Percentiles rank a stretch among this genome's conserved stretches.
Evolutionary conservation across 2,888 invertebrate genomes (phyloP).

Genomic region (Drosophila nr. perissopoda): DNA sequence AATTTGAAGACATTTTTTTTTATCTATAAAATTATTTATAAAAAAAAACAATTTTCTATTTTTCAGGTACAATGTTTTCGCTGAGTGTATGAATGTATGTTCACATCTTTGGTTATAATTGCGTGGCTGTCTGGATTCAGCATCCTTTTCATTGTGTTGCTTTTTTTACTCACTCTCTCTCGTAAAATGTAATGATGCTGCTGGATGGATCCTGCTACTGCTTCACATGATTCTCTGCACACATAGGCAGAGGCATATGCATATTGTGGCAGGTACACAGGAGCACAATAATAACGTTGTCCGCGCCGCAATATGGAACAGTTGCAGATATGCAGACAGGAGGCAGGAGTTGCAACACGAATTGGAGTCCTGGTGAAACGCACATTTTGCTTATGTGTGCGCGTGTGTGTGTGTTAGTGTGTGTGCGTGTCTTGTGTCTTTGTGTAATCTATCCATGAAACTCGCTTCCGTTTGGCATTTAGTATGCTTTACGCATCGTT

Average conservation of each 20-base stretch:
- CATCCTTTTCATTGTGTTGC: constrained; percentile 53
- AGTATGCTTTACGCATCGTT: constrained; percentile 77
- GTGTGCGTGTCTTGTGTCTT: constrained; percentile 18
- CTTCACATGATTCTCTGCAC: constrained; percentile 1
- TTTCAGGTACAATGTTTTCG: not conserved
- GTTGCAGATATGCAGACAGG: constrained; percentile 54
- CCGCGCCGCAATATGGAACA: constrained; percentile 71
- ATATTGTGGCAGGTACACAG: constrained; percentile 29
- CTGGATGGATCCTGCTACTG: constrained; percentile 23
- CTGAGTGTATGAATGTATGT: not conserved
- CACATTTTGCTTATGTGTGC: constrained; percentile 1
- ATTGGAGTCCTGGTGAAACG: constrained; percentile 14
- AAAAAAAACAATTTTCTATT: not conserved
- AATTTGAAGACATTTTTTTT: not conserved
- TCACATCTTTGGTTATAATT: constrained; percentile 11
- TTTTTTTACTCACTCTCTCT: constrained; percentile 15
- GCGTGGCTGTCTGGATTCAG: constrained; percentile 26
- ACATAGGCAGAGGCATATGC: constrained; percentile 5
- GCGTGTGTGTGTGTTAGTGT: not conserved
- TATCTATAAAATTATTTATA: not conserved
- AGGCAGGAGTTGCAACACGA: constrained; percentile 1
- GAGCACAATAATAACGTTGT: constrained; percentile 60
- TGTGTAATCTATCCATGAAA: constrained; percentile 68
- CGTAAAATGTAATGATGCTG: constrained; percentile 44
- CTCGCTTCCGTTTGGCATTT: constrained; percentile 72